These are phyloP conservation scores for Delichon dasypus DNA, from an alignment of 2,797 vertebrate species.

Conservation along the genomic window DNA sequence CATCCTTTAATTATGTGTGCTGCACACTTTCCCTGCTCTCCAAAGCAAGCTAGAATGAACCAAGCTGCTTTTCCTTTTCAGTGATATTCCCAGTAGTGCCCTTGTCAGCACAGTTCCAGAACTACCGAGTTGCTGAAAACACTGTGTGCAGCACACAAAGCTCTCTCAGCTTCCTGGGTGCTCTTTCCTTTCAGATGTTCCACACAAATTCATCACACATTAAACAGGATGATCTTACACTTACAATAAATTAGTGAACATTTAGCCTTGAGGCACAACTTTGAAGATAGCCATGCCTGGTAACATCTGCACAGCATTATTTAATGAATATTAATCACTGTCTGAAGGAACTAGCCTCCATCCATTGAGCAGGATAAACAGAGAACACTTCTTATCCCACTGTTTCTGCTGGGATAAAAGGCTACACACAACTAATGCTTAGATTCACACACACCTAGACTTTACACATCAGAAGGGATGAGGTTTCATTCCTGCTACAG, in stretches of 20 bases:
- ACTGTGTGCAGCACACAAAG: not conserved
- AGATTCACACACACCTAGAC: not conserved
- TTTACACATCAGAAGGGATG: not conserved
- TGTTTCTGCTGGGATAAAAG: not conserved
- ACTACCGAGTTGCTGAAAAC: not conserved
- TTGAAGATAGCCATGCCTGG: not conserved
- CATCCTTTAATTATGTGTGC: not conserved
- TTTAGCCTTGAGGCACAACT: not conserved
- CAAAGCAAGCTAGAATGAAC: not conserved
- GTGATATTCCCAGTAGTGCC: not conserved
- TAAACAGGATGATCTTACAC: not conserved
- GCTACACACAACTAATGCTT: not conserved
- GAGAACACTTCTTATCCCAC: not conserved
- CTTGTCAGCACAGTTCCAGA: slow-evolving; percentile 28
- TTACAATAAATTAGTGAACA: not conserved
- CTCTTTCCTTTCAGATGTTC: not conserved
- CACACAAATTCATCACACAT: not conserved
- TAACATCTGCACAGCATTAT: not conserved
- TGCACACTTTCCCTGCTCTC: not conserved
- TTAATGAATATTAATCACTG: not conserved
- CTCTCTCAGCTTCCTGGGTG: not conserved
- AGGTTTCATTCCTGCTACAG: not conserved
- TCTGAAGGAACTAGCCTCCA: not conserved
- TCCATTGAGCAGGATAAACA: not conserved
- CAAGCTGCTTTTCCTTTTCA: not conserved